Base-by-base conservation (phyloP, 2,113 vertebrate genomes). In the Melanostigma gelatinosum region DNA sequence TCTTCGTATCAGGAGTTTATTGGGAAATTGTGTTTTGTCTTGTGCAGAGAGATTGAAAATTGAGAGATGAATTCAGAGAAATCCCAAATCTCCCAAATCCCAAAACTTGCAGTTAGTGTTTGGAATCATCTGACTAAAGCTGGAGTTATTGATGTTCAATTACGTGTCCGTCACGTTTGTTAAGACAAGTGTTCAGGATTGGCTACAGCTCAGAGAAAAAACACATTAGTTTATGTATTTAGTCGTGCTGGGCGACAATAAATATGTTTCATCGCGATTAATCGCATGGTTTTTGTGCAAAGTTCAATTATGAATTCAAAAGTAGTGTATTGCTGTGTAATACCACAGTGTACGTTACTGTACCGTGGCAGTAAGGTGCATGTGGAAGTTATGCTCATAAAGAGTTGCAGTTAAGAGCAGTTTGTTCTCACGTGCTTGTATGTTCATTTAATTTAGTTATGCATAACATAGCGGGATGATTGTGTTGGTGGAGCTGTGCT, bases 371-470 rank as follows among this genome's bases (percentile, higher is more conserved):
- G 29, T 29, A 29, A 29, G 2, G 29, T 29, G 29, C 2, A 29
- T 29, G 29, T 29, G 29, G 29, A 29, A 29, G 29, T 29, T 29
- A 29, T 29, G 29, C 29, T 29, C 3, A 29, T 29, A 29, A 29
- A 29, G 29, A 24, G 24, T 24, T 24, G 24, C 24, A 24, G 24
- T 24, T 24, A 24, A 24, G 24, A 29, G 29, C 29, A 29, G 29
- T 29, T 29, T 29, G 29, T 29, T 29, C 29, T 29, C 29, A 2
- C 29, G 29, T 29, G 29, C 40, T 8, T 71, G 46, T 36, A 69
- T 18, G 11, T 44, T 48, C 24, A 46, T 70, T 36, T 52, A 29
- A 74, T 78, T 57, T 29, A 65, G 32, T 52, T 32, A 72, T 18
- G 24, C 44, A 22, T 7, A 15, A 8, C 18, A 22, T 20, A 22